Conservation (phyloP, 1,140 invertebrate species). For the Trichomalopsis sarcophagae region DNA sequence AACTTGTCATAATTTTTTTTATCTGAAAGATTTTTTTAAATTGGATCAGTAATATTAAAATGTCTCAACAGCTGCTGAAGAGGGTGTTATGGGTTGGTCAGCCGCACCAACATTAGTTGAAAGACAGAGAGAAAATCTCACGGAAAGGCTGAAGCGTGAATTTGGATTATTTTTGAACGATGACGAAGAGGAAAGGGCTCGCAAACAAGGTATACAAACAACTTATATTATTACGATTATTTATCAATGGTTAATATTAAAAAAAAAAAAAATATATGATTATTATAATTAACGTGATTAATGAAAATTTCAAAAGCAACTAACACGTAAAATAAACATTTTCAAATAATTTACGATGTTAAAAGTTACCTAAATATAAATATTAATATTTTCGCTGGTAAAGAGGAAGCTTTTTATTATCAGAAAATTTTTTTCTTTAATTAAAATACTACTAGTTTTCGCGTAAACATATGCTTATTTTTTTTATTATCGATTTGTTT, state of each 20-base stretch:
- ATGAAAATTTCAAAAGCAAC: no score
- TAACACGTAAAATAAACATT: no score
- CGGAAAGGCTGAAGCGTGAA: slow-evolving; percentile 83
- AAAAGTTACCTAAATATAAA: no score
- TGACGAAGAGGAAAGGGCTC: slow-evolving; percentile 78
- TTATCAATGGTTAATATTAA: not conserved
- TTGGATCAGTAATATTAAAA: slow-evolving; percentile 20
- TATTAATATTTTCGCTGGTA: no score
- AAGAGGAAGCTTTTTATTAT: no score
- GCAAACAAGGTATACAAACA: slow-evolving; percentile 69
- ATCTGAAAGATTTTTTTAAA: slow-evolving; percentile 8
- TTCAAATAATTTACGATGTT: not conserved
- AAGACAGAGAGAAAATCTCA: slow-evolving; percentile 84
- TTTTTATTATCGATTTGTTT: no score
- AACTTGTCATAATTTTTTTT: not conserved
- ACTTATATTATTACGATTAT: not conserved
- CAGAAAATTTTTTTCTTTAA: no score
- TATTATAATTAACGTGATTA: no score
- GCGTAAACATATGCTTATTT: no score
- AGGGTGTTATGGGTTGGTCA: slow-evolving; percentile 71
- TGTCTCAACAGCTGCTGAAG: slow-evolving; percentile 63
- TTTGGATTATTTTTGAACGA: slow-evolving; percentile 84
- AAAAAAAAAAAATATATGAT: no score
- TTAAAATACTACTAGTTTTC: no score
- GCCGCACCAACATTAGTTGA: slow-evolving; percentile 83